Evolutionary conservation across 2,113 vertebrate genomes (phyloP), one percentile per base, ranked within the genome.

Genomic region (Rhinopomastus cyanomelas): DNA sequence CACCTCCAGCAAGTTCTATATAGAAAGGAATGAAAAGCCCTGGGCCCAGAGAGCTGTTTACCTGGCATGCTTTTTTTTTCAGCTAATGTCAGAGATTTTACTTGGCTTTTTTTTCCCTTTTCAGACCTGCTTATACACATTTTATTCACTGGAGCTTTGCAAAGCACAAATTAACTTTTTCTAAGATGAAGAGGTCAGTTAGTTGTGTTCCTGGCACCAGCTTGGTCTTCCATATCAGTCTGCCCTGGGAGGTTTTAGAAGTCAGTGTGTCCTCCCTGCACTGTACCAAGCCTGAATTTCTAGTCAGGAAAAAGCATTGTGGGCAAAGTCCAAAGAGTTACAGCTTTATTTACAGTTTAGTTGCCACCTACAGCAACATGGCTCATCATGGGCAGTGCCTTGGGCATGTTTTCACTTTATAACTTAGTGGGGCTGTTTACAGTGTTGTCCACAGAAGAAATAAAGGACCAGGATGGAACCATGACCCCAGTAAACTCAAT

Each of bases 281-380:
- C 52, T 67, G 20, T 65, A 77, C 85, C 49, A 83, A 91, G 72
- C 52, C n/a, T 84, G 57, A 86, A 79, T 90, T 90, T 88, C 53
- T 71, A 68, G 46, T 84, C 56, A 59, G 69, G 84, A 68, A 72
- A 88, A 84, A 52, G 3, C 19, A 18, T 71, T 91, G 77, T 85
- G 66, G 74, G 83, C 69, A 73, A 81, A 69, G 55, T 84, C 76
- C 71, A 76, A 88, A 65, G 73, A 84, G 42, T 90, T 91, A 86
- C 55, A 93, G 83, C 55, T 90, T 94, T 95, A 91, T 95, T 96
- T 95, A 87, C 77, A 48, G 74, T 90, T 90, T 84, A 85, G 80
- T 72, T 91, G 61, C 85, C 77, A 90, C 77, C 81, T 95, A 78
- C 86, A 90, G 83, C 59, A 81, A 53, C 2, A 3, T 32, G 75